Base-by-base conservation (phyloP, 1,140 invertebrate genomes). In the Solenopsis invicta region DNA sequence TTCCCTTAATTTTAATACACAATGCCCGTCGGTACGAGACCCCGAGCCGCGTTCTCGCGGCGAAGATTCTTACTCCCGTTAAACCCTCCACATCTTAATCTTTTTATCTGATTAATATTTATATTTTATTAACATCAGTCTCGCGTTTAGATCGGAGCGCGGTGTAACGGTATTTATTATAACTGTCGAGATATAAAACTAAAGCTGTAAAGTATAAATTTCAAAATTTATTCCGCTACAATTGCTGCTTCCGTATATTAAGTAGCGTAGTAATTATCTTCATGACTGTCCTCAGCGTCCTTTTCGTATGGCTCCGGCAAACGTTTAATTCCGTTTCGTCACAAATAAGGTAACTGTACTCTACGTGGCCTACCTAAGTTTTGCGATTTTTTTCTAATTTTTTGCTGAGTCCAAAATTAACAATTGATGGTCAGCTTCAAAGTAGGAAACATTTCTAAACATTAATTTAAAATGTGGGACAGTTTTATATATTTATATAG, bases 1-100 rank as follows among this genome's bases (percentile, higher is more conserved):
- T 88, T 89, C 87, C 88, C 48, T 91, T 88, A 87, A 92, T 91
- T 92, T 90, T 88, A 88, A 91, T 92, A 90, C 86, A 91, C 91
- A 91, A 92, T 89, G 85, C 77, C 80, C 77, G 75, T 56, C 59
- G 77, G 77, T 80, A 64, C 76, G 76, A 50, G 61, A 18, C 62
- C 80, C 4, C 18, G 37, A 34, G 52, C 67, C 37, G 41, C 45
- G 67, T 59, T 82, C 52, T 61, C 24, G 41, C 54, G 80, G 37
- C n/a, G 29, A 48, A 84, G 69, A 75, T 84, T 82, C 52, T 82
- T 75, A 84, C 69, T 24, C 29, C 24, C 69, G 34, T 75, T 74
- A 84, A 75, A 24, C 45, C 29, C 54, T 18, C 0, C 54, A 21
- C 56, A n/a, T 48, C 21, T 24, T 74, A 62, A 84, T 84, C 54